Base-by-base conservation (phyloP, 1,140 invertebrate species). In the Myzus persicae region DNA sequence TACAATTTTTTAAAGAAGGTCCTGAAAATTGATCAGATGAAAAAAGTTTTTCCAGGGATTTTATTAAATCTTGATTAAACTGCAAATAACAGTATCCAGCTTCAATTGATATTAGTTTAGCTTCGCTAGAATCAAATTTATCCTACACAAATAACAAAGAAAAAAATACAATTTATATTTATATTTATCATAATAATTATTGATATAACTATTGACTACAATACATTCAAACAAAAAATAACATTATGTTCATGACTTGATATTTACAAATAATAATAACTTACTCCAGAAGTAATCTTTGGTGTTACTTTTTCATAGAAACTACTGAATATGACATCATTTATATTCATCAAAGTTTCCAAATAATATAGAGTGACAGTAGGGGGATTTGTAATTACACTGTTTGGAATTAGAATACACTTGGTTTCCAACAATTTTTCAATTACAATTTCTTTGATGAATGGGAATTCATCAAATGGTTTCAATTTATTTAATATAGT, bases 31-130 rank as follows among this genome's bases (percentile, higher is more conserved):
- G 18, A 90, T 51, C 48, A 24, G 44, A 11, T 51, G 46, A 90
- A 48, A 90, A 90, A 22, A 90, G n/a, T n/a, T 90, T 90, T 90
- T 90, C 88, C 7, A 90, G 36, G 22, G 46, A 90, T 90, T 46
- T 36, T 54, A 90, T 38, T 36, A 90, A 90, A 36, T 48, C 44
- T 48, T 36, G n/a, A 51, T 90, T 90, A 20, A 51, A 46, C n/a
- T 51, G 88, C 20, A 90, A 3, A 38, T 90, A 90, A 36, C 31
- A 90, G 22, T 51, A 90, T 36, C 88, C 88, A 90, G 24, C 48
- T n/a, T 36, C 44, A 26, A 90, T 26, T 36, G 48, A 90, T 24
- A 90, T 36, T 48, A 90, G 3, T 90, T 90, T 90, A 38, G 48
- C 88, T 54, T 90, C 88, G 8, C 22, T 2, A 48, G 22, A n/a